Percentiles rank a stretch among this genome's conserved stretches.
Evolutionary conservation across 1,140 invertebrate genomes (phyloP).

Genomic region (Solenopsis fugax): DNA sequence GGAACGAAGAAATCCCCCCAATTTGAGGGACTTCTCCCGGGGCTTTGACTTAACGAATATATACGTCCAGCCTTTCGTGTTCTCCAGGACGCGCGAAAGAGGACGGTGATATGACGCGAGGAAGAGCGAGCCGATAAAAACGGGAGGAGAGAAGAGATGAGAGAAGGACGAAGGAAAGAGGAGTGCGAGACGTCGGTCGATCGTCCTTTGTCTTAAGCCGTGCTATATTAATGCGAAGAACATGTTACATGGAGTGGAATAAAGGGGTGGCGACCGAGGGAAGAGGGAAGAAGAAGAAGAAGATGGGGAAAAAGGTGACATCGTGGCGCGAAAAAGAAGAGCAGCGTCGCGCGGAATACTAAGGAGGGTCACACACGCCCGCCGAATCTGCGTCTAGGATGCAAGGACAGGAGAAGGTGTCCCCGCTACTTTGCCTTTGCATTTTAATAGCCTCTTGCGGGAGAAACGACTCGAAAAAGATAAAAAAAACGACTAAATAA

Average conservation of each 20-base stretch:
- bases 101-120: conserved; percentile 44
- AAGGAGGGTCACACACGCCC: conserved; percentile 78
- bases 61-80: conserved; percentile 78
- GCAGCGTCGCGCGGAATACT: conserved; percentile 82
- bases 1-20: conserved; percentile 79
- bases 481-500: neutral
- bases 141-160: conserved; percentile 24
- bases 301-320: conserved; percentile 21
- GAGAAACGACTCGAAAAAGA: neutral
- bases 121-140: conserved; percentile 32
- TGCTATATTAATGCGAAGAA: conserved; percentile 87
- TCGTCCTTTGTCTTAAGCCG: conserved; percentile 86
- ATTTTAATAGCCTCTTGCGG: conserved; percentile 83
- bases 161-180: conserved; percentile 65
- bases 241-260: conserved; percentile 82
- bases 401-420: conserved; percentile 31
- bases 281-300: conserved; percentile 18
- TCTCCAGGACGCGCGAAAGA: conserved; percentile 67
- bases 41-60: conserved; percentile 86
- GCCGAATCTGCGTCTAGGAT: conserved; percentile 82
- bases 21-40: conserved; percentile 83
- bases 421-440: conserved; percentile 85
- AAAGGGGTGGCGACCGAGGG: conserved; percentile 37
- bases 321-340: conserved; percentile 79
- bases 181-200: conserved; percentile 74